Evolutionary conservation across 92 coral and sea anemone species (phyloP).

Genomic region (Diadumene lineata): DNA sequence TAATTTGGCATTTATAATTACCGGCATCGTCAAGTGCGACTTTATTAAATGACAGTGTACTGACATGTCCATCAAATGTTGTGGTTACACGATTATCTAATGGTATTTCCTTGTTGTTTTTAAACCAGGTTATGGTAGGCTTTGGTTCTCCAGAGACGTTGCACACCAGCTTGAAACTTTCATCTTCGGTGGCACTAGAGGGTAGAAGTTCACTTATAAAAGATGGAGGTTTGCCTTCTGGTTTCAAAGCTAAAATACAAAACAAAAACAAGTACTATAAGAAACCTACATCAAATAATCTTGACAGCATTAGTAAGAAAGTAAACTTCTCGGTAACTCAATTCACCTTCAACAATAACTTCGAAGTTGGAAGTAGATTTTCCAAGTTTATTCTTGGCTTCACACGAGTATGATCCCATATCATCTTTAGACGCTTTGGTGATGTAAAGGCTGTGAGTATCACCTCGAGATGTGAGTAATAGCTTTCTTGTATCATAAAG

Average conservation of each 20-base stretch:
- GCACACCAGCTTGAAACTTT: conserved; percentile 61
- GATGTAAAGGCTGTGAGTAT: conserved; percentile 59
- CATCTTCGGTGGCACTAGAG: conserved; percentile 64
- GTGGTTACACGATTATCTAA: conserved; percentile 54
- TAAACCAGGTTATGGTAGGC: conserved; percentile 79
- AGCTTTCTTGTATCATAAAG: conserved; percentile 70
- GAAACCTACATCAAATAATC: conserved; percentile 3
- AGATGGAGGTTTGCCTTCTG: conserved; percentile 66
- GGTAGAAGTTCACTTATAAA: conserved; percentile 70
- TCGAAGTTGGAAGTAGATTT: conserved; percentile 58
- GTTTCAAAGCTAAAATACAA: conserved; percentile 17
- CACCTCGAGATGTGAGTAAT: conserved; percentile 62
- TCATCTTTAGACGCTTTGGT: conserved; percentile 63
- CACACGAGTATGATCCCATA: conserved; percentile 86
- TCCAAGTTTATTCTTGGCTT: conserved; percentile 84
- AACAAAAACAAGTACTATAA: conserved; percentile 1
- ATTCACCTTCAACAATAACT: conserved; percentile 76
- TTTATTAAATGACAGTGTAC: conserved; percentile 55
- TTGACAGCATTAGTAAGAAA: too few species aligned
- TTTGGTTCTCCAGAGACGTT: conserved; percentile 68
- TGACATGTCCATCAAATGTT: conserved; percentile 69
- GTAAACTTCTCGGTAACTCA: not conserved
- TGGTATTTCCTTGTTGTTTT: conserved; percentile 60
- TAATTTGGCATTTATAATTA: conserved; percentile 74
- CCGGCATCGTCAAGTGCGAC: conserved; percentile 83